phyloP scores from a whole-genome alignment of 2,888 invertebrate species.

The Pheosia tremula region DNA sequence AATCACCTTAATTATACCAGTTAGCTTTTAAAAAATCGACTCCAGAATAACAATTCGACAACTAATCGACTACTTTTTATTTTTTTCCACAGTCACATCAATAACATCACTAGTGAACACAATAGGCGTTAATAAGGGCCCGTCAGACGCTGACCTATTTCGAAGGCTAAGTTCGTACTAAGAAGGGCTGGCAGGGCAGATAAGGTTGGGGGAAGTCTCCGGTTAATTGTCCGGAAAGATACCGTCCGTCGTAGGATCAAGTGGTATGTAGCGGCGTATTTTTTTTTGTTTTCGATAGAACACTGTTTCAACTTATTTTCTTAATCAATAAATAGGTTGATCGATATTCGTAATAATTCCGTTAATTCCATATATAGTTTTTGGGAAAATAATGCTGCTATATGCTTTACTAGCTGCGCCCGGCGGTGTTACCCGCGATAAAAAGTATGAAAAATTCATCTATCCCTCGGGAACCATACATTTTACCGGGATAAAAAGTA shows the following conservation, averaged over 20 bases:
- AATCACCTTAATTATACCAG: too few species aligned
- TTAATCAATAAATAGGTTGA: background rate
- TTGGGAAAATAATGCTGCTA: too few species aligned
- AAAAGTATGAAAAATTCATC: too few species aligned
- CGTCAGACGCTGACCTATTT: slow-evolving; percentile 61
- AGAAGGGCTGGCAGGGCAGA: slow-evolving; percentile 70
- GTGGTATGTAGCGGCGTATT: slow-evolving; percentile 12
- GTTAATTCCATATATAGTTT: too few species aligned
- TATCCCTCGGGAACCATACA: too few species aligned
- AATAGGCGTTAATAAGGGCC: slow-evolving; percentile 60
- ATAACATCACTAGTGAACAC: slow-evolving; percentile 43
- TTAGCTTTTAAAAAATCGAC: too few species aligned
- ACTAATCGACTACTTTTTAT: slow-evolving; percentile 15
- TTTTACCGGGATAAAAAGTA: too few species aligned
- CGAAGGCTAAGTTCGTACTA: slow-evolving; percentile 67
- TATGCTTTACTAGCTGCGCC: too few species aligned
- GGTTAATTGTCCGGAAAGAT: slow-evolving; percentile 72
- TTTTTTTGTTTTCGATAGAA: background rate
- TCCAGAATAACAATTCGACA: background rate
- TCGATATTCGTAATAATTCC: too few species aligned
- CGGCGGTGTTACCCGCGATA: too few species aligned
- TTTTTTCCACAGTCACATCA: slow-evolving; percentile 44
- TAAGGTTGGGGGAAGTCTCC: slow-evolving; percentile 63
- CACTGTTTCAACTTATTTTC: background rate
- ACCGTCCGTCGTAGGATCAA: slow-evolving; percentile 41